Percentiles rank a stretch among this genome's conserved stretches.
Conservation (phyloP, 2,113 vertebrate genomes). For the Camelus dromedarius region DNA sequence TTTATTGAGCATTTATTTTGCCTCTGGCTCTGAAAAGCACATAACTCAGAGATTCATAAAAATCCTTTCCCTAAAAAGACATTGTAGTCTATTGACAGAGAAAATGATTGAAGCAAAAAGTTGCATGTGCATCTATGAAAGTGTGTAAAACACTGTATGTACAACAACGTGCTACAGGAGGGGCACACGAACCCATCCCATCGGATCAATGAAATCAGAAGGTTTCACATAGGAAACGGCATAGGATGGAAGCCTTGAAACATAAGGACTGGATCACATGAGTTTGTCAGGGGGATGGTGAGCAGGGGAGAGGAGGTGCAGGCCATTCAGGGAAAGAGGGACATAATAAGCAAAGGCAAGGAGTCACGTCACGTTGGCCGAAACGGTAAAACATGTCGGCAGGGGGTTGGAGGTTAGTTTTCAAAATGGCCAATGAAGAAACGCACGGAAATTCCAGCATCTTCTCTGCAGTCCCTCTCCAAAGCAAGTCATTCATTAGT, state of each 20-base stretch:
- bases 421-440: neutral
- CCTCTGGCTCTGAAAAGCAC: neutral
- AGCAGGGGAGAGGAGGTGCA: neutral
- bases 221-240: neutral
- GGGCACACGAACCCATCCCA: neutral
- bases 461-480: neutral
- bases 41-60: neutral
- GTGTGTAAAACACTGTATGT: neutral
- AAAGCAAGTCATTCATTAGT: neutral
- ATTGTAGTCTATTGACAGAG: neutral
- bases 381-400: neutral
- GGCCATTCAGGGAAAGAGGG: neutral
- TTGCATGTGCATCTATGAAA: neutral
- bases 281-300: neutral
- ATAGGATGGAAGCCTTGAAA: neutral
- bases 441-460: neutral
- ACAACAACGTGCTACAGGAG: neutral
- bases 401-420: neutral
- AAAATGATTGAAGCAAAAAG: neutral
- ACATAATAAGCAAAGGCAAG: neutral
- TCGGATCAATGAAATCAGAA: neutral
- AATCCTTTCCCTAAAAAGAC: neutral
- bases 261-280: neutral
- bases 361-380: accelerated
- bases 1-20: neutral